Evolutionary conservation across 2,797 vertebrate genomes (phyloP), one percentile per base, ranked within the genome.

Genomic region (Zonotrichia albicollis): DNA sequence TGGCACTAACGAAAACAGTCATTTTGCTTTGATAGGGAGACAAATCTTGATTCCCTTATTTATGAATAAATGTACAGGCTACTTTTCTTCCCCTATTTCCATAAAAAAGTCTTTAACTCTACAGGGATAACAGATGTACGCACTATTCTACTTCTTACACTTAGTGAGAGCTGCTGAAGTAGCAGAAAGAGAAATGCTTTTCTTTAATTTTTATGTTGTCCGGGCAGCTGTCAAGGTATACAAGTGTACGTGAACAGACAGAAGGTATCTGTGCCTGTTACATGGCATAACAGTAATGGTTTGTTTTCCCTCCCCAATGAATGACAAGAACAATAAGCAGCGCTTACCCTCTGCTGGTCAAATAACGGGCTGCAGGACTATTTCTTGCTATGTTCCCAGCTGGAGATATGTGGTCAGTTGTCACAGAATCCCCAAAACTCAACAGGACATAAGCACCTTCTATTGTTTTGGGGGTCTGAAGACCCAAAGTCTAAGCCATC

Each of bases 391-490:
- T 99, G 97, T 99, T 99, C 60, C 99, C 99, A 27, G 99, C 99
- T 42, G 99, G 99, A 71, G 99, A 99, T 93, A 99, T 99, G 97
- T 99, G 99, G 96, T 99, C 99, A 2, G 99, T 99, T 71, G 99
- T 99, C 84, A 99, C 99, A 0, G 99, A 99, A 96, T 99, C 99
- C 18, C 99, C 99, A 55, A 99, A 92, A 97, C 98, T 99, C 90
- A 99, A 97, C 20, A 99, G 98, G 66, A 99, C 99, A 14, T 98
- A 98, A 40, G 99, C 99, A 4, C 98, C 98, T 26, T 94, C 94
- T 86, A 99, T 98, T 50, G 98, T 98, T 93, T 97, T 97, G 0
- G 98, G 98, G 3, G 98, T 96, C 80, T 98, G 97, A 88, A 98
- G 98, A 71, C 98, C 93, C 98, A 96, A 97, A 76, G 98, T 99